A percentile compares a stretch with the other conserved stretches of the same genome.
phyloP scores from a whole-genome alignment of 2,113 vertebrate species.

The Cisticola juncidis region DNA sequence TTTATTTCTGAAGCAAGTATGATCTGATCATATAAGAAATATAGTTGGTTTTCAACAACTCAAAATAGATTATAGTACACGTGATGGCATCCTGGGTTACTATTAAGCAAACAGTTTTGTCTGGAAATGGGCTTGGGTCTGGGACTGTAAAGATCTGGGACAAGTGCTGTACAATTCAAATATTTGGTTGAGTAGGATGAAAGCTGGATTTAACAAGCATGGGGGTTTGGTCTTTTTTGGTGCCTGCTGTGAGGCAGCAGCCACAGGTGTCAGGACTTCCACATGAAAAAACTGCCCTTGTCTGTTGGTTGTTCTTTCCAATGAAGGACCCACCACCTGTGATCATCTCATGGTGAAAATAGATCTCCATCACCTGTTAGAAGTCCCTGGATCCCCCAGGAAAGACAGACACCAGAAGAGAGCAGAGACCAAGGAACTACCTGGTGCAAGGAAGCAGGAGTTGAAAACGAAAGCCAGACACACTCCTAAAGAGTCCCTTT shows the following conservation, averaged over 20 bases:
- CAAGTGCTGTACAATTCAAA: neutral
- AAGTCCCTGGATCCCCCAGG: neutral
- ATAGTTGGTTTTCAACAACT: neutral
- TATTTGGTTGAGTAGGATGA: neutral
- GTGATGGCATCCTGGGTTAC: neutral
- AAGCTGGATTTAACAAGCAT: neutral
- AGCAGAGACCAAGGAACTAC: neutral
- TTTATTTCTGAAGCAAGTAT: neutral
- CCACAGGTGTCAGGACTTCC: neutral
- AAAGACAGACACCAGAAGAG: neutral
- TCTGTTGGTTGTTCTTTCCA: neutral
- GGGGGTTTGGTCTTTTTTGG: neutral
- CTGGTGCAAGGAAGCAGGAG: neutral
- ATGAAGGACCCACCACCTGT: neutral
- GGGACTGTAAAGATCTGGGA: neutral
- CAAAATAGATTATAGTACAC: neutral
- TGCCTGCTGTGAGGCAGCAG: accelerated
- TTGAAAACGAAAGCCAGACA: neutral
- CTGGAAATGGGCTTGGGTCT: neutral
- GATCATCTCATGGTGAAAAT: neutral
- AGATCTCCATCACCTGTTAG: neutral
- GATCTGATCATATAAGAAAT: neutral
- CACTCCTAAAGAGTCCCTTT: neutral
- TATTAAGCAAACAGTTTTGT: neutral
- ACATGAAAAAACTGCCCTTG: neutral